These are phyloP conservation scores for Eunapius fragilis DNA, from an alignment of 37 sponge, comb jelly and placozoan genomes.

Conservation along the genomic window DNA sequence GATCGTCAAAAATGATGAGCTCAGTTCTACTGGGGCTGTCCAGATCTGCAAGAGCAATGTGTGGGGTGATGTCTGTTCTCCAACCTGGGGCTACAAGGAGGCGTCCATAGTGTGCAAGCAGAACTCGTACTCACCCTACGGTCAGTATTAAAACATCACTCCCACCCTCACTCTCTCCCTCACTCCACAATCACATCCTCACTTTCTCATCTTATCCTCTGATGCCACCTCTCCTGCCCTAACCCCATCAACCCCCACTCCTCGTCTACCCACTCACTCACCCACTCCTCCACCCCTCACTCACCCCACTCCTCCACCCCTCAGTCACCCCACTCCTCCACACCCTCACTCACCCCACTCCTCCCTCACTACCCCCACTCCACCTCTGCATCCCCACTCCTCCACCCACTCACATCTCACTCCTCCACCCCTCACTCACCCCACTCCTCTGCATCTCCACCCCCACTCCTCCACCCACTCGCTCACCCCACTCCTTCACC, in stretches of 20 bases:
- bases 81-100: conserved; percentile 10
- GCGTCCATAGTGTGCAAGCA: conserved; percentile 7
- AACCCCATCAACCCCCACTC: neutral
- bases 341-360: too few relatives aligned
- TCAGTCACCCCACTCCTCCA: too few relatives aligned
- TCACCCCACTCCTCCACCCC: neutral
- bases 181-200: neutral
- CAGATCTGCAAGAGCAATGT: neutral
- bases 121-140: neutral
- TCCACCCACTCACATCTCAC: too few relatives aligned
- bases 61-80: conserved; percentile 1
- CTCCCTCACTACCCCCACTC: too few relatives aligned
- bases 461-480: too few relatives aligned
- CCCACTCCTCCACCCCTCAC: neutral
- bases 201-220: neutral
- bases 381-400: too few relatives aligned
- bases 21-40: neutral
- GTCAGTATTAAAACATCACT: neutral
- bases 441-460: too few relatives aligned
- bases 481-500: too few relatives aligned
- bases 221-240: neutral
- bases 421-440: too few relatives aligned
- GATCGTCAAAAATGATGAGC: neutral
- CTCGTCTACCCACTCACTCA: neutral
- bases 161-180: neutral